Evolutionary conservation across 2,888 invertebrate genomes (phyloP), one percentile per base, ranked within the genome.

Genomic region (Nemotelus nigrinus): DNA sequence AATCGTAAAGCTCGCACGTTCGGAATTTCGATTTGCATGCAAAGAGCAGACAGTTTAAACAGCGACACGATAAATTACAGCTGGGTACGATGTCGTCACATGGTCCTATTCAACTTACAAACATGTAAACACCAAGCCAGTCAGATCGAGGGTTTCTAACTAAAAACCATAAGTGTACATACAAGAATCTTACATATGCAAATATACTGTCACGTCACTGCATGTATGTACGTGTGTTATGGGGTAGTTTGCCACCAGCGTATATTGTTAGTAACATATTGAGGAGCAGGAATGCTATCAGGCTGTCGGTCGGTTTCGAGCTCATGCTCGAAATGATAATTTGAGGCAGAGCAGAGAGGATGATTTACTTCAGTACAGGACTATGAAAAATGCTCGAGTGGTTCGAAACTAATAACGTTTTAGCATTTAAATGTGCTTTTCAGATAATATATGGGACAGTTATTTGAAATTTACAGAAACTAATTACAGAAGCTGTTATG

Each of bases 31-130:
- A 72, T 72, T 72, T 72, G 58, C 72, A 72, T 72, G 48, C 47
- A 45, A 58, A 58, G 39, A 72, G 72, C 44, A 43, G 39, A 48
- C 67, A 48, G 43, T 50, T 48, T n/a, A 48, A 67, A 10, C 57
- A 58, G 47, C 58, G 47, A 58, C 57, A 72, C 39, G 58, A 72
- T 72, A 72, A 72, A 72, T 72, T 72, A 72, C 58, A 72, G 44
- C 72, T 43, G 71, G 63, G 41, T 48, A 67, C 47, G 6, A 3
- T 53, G 55, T 8, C 55, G 50, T 50, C 68, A 50, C 41, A 68
- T 68, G 50, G 55, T 55, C 39, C 70, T 10, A 43, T 65, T 45
- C 41, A 44, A 47, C 45, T 65, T 45, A n/a, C 44, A 44, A 44
- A 45, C 25, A 10, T 39, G 67, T 48, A 47, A 47, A 60, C 60